Base-by-base conservation (phyloP, 2,888 invertebrate species). In the Troilus luridus region DNA sequence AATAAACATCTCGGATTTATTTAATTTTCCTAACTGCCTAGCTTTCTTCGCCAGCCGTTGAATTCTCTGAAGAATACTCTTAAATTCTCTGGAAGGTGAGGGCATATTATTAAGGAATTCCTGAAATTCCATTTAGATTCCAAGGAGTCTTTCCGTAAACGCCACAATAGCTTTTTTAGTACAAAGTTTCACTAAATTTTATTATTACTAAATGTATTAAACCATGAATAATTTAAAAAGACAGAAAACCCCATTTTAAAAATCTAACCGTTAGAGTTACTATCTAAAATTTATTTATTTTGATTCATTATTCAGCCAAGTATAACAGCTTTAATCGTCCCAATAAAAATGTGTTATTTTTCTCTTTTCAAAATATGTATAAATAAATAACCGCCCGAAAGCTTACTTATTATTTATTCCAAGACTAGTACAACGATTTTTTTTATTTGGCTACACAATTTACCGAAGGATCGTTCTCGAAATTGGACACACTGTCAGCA, bases 81-180 rank as follows among this genome's bases (percentile, higher is more conserved):
- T 72, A 72, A 72, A 72, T 72, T 72, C 27, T 72, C 27, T 27
- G 72, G 27, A 27, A 27, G 27, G 72, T 72, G 27, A 72, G 24
- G 27, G 72, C 72, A 2, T 72, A 14, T 72, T 72, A 72, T 72
- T 72, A 72, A 72, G 27, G 64, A 27, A 72, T 72, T 72, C 72
- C 72, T 72, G 72, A 72, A 72, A 72, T 72, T 72, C 72, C 72
- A 27, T 72, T 72, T 27, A 72, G 72, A 72, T 72, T 72, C 72
- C 72, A 72, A 72, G 72, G 6, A 27, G 72, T 6, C 72, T 17
- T 72, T 72, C 27, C 3, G 72, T 27, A 72, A 27, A 27, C 72
- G 17, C 19, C 72, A 27, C 72, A 72, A 27, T 27, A 72, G 72
- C 72, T 24, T 72, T 72, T 72, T 14, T 27, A 27, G 12, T 14